These are phyloP conservation scores for Cerceris ruficornis DNA, from an alignment of 2,888 invertebrate genomes.

Conservation along the genomic window DNA sequence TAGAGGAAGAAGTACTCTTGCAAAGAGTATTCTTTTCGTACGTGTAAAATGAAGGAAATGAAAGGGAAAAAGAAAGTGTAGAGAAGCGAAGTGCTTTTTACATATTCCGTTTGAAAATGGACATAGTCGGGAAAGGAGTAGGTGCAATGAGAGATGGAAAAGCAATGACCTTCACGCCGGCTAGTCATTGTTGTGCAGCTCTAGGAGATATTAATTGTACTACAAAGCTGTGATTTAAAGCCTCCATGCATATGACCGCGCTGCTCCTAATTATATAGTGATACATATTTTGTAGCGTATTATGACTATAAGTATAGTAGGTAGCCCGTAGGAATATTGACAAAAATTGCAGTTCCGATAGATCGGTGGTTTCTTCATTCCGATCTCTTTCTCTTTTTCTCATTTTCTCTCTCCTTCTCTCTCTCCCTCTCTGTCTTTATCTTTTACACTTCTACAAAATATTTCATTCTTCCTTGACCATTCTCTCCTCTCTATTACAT, in stretches of 20 bases:
- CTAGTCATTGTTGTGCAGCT: slow-evolving; percentile 79
- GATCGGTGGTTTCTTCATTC: slow-evolving; percentile 53
- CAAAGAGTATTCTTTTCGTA: background rate
- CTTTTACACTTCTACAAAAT: too few relatives aligned
- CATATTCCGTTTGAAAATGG: slow-evolving; percentile 6
- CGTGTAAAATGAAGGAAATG: background rate
- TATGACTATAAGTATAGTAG: slow-evolving; percentile 59
- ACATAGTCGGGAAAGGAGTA: slow-evolving; percentile 15
- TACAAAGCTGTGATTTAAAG: slow-evolving; percentile 80
- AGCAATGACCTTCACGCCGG: slow-evolving; percentile 77
- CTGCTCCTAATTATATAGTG: slow-evolving; percentile 75
- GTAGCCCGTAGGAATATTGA: slow-evolving; percentile 55
- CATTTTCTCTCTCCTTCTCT: background rate
- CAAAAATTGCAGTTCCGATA: slow-evolving; percentile 49
- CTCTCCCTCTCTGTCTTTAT: background rate
- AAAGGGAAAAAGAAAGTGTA: background rate
- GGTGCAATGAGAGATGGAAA: slow-evolving; percentile 56
- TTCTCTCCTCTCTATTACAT: too few relatives aligned
- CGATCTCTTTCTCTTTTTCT: slow-evolving; percentile 48
- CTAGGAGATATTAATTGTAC: slow-evolving; percentile 78
- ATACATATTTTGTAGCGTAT: slow-evolving; percentile 66
- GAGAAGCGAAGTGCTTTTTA: background rate
- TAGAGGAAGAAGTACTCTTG: background rate
- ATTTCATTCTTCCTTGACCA: too few relatives aligned
- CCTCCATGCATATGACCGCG: slow-evolving; percentile 79